A percentile compares a stretch with the other conserved stretches of the same genome.
Evolutionary conservation across 2,113 vertebrate species (phyloP).

Genomic region (Corvus moneduloides): DNA sequence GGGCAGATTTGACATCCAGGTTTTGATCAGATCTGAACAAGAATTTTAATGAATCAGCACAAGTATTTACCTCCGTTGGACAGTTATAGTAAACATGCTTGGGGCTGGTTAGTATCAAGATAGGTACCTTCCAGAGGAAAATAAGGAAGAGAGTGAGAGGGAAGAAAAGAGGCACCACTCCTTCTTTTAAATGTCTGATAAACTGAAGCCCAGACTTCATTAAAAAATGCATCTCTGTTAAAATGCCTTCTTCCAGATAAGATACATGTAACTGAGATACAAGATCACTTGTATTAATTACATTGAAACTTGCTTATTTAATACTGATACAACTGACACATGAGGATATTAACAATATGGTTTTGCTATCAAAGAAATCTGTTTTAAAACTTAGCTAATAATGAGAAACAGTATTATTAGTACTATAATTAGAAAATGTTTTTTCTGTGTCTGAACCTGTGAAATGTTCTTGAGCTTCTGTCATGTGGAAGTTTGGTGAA

Average conservation of each 20-base stretch:
- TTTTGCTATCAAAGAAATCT: background rate
- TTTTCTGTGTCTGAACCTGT: background rate
- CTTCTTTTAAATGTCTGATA: background rate
- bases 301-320: background rate
- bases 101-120: slow-evolving; percentile 20
- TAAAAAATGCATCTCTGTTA: background rate
- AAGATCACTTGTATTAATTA: slow-evolving; percentile 6
- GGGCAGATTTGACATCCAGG: background rate
- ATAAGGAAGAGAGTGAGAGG: background rate
- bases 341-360: background rate
- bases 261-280: background rate
- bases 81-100: slow-evolving; percentile 35
- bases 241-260: background rate
- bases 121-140: slow-evolving; percentile 19
- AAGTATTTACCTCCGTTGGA: slow-evolving; percentile 19
- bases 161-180: background rate
- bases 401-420: background rate
- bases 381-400: background rate
- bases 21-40: slow-evolving; percentile 49
- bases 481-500: background rate
- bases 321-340: background rate
- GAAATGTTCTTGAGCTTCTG: background rate
- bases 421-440: background rate
- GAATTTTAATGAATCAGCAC: slow-evolving; percentile 44
- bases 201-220: background rate